Evolutionary conservation across 1,140 invertebrate species (phyloP), one percentile per base, ranked within the genome.

Genomic region (Tyrophagus putrescentiae): DNA sequence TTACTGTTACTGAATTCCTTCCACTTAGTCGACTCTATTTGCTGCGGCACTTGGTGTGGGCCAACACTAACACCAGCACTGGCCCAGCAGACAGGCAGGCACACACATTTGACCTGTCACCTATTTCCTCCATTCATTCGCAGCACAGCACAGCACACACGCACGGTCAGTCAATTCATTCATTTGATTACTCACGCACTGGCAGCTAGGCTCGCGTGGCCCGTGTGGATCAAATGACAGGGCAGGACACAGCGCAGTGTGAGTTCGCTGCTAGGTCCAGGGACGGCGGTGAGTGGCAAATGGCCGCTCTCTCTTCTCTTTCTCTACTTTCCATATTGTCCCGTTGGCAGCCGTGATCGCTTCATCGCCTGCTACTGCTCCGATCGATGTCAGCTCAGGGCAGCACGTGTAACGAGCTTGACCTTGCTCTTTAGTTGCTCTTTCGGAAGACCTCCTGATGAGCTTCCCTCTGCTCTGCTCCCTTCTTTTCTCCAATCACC

Each of bases 401-500:
- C 23, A 25, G 45, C 45, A 48, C 45, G 45, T 48, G 45, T n/a
- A n/a, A n/a, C 45, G 7, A 48, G 23, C 6, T 48, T 48, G 45
- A 48, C 45, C 45, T 48, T 39, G 13, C 36, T 13, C 36, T 21
- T 39, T 39, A 13, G 36, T 39, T 21, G 21, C 13, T 21, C 21
- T 39, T 39, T 21, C 36, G 21, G 45, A 39, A 39, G 45, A 48
- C 45, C 45, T 48, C 45, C 45, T 29, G 45, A 48, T 9, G 45
- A 25, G 45, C 7, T 48, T 39, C 36, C 21, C 36, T 21, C 13
- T 39, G 21, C 36, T 39, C 21, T 21, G 21, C 36, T 13, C 36
- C 13, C 36, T 13, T 21, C 13, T 21, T 13, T 39, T 21, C n/a
- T n/a, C n/a, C n/a, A n/a, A n/a, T n/a, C n/a, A n/a, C n/a, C n/a